Evolutionary conservation across 2,113 vertebrate genomes (phyloP).

Genomic region (Motacilla alba): DNA sequence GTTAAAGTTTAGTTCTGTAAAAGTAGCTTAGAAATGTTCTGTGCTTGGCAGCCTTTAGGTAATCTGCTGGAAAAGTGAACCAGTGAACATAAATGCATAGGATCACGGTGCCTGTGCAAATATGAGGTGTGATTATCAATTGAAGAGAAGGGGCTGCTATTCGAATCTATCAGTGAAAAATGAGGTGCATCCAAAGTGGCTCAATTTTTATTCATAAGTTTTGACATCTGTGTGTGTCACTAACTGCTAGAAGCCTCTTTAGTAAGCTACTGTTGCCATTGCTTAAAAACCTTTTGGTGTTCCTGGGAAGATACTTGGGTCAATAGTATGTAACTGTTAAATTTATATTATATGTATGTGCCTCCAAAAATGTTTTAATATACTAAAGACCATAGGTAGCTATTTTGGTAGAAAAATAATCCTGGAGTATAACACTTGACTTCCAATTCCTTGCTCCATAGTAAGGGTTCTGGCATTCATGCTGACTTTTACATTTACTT

Average conservation of each 20-base stretch:
- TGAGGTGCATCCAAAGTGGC: neutral
- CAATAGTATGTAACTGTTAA: neutral
- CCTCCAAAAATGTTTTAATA: neutral
- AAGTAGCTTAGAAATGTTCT: neutral
- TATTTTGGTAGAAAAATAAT: neutral
- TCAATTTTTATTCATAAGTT: neutral
- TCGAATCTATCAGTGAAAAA: neutral
- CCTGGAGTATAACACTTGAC: neutral
- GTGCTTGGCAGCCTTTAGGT: neutral
- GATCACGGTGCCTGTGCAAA: neutral
- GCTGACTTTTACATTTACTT: conserved; percentile 22
- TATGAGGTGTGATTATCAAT: neutral
- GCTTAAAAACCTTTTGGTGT: neutral
- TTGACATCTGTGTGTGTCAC: neutral
- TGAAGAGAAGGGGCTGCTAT: neutral
- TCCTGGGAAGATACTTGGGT: neutral
- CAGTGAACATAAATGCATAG: rapidly evolving
- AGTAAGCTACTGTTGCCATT: neutral
- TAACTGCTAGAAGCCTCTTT: neutral
- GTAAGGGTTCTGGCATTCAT: neutral
- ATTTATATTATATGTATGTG: neutral
- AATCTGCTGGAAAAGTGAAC: neutral
- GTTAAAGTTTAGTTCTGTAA: neutral
- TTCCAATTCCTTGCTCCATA: neutral
- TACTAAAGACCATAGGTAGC: neutral